phyloP scores from a whole-genome alignment of 2,797 vertebrate species.

The Buceros bicornis region DNA sequence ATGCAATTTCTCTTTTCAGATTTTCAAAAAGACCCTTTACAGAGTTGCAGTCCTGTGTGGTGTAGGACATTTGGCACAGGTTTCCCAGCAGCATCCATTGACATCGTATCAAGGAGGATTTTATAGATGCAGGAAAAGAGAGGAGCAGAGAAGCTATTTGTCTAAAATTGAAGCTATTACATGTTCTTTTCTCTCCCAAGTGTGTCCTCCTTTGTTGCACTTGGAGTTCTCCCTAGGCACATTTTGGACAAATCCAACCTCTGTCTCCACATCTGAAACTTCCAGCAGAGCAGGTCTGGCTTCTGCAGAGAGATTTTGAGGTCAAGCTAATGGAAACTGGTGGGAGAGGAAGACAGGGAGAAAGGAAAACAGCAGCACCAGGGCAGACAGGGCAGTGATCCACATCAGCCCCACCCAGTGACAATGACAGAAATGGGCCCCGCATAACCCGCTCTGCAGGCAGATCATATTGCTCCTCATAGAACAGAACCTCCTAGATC shows the following conservation, averaged over 20 bases:
- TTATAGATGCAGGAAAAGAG: background rate
- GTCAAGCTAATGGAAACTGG: background rate
- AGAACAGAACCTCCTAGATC: background rate
- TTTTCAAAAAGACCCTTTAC: background rate
- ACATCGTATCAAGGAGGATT: background rate
- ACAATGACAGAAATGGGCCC: background rate
- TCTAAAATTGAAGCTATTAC: background rate
- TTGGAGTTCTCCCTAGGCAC: background rate
- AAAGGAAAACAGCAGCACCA: background rate
- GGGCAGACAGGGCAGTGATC: background rate
- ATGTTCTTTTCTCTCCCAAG: background rate
- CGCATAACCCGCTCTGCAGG: background rate
- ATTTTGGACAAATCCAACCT: background rate
- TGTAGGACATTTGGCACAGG: background rate
- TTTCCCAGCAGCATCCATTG: background rate
- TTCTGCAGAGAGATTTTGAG: background rate
- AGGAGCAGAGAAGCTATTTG: background rate
- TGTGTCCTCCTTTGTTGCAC: background rate
- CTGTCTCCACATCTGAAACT: background rate
- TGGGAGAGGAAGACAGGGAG: background rate
- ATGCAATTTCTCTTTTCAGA: background rate
- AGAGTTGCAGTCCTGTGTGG: rapidly evolving
- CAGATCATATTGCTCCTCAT: background rate
- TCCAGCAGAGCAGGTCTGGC: background rate
- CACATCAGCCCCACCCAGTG: background rate